Evolutionary conservation across 92 coral and sea anemone genomes (phyloP).

Genomic region (Virgularia gustaviana): DNA sequence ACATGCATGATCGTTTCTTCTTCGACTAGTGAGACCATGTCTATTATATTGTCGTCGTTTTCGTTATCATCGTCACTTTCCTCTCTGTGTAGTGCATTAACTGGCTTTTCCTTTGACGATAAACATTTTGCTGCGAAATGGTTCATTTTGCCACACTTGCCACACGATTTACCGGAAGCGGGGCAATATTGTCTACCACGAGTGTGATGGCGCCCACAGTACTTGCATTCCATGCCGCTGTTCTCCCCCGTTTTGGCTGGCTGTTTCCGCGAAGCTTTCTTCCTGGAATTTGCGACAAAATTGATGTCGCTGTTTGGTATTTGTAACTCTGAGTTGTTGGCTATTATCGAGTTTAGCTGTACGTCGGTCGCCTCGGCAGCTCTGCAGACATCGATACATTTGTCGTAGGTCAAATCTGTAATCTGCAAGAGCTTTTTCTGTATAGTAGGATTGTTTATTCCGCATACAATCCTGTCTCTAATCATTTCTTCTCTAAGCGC

Average conservation of each 20-base stretch:
- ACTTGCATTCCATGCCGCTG: background rate
- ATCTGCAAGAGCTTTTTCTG: conserved; percentile 50
- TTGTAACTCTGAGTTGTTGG: background rate
- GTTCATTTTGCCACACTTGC: background rate
- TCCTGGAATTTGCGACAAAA: background rate
- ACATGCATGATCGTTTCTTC: background rate
- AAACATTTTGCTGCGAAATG: conserved; percentile 12
- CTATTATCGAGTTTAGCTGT: conserved; percentile 42
- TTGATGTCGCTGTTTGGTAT: background rate
- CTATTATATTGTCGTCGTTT: background rate
- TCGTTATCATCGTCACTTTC: background rate
- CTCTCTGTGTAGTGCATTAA: background rate
- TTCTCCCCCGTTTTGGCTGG: background rate
- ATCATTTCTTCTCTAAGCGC: conserved; percentile 45
- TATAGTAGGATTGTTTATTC: conserved; percentile 35
- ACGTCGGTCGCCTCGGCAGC: conserved; percentile 41
- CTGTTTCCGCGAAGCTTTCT: no score
- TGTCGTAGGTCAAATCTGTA: conserved; percentile 44
- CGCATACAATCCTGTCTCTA: conserved; percentile 42
- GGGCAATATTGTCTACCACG: background rate
- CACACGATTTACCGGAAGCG: background rate
- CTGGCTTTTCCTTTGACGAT: background rate
- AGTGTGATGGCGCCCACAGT: conserved; percentile 6
- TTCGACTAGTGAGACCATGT: background rate
- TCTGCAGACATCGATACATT: conserved; percentile 35